Evolutionary conservation across 2,113 vertebrate species (phyloP), one percentile per base, ranked within the genome.

Genomic region (Rhegmatorhina hoffmannsi): DNA sequence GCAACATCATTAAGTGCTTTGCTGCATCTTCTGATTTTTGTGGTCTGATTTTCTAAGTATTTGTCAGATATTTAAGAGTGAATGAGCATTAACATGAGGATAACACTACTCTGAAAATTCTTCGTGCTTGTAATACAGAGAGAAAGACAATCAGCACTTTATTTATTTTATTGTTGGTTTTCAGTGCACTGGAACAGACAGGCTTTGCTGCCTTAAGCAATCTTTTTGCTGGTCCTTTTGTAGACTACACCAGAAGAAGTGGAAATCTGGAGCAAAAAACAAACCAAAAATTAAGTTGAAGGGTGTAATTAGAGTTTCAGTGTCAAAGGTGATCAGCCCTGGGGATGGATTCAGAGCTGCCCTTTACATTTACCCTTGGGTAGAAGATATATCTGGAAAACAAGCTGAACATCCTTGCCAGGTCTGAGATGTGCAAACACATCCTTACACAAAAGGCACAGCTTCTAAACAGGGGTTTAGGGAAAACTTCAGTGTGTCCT

Each of bases 161-260:
- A 15, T 18, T 96, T 55, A 76, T 29, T 82, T 73, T 68, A 81
- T 50, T 58, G n/a, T 79, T 93, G 55, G 4, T 26, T 21, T 13
- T 79, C 64, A 81, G 59, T 66, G 38, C 49, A 49, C 14, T 77
- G 29, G 68, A 83, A 73, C 49, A 72, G 74, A 38, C 13, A 74
- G 56, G 2, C 16, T 74, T 52, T 64, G 8, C 33, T 31, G 43
- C 59, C 58, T 97, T 81, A 98, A 69, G 96, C 96, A 80, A 98
- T 69, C 87, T 89, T 98, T 94, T 98, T 99, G 97, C 97, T 98
- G 43, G 98, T 95, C 38, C 98, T 98, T 53, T 97, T 98, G n/a
- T 98, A 98, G 74, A 96, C 98, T 92, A 98, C 96, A 14, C 95
- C 97, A 43, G 92, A 79, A 18, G 73, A 34, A 63, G 94, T 93